Evolutionary conservation across 35 echinoderm and acorn worm genomes (phyloP).

Genomic region (Apostichopus japonicus): DNA sequence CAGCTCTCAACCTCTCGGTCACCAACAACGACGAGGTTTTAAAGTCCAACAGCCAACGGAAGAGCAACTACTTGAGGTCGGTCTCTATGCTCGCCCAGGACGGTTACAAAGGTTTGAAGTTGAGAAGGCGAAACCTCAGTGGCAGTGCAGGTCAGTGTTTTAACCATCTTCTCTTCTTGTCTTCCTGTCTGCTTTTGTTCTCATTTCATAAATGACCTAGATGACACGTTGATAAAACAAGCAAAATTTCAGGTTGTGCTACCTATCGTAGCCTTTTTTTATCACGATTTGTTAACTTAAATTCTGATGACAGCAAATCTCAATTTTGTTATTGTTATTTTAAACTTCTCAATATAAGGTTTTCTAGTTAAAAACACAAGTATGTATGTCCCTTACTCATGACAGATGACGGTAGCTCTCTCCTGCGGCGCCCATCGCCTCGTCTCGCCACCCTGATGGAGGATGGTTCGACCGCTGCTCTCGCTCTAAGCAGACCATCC

Average conservation of each 20-base stretch:
- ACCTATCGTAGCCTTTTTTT: not conserved
- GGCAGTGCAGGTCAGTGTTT: slow-evolving; percentile 45
- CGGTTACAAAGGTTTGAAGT: slow-evolving; percentile 58
- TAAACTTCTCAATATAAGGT: no score
- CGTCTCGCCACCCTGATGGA: slow-evolving; percentile 83
- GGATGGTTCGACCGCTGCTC: slow-evolving; percentile 56
- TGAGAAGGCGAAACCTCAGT: slow-evolving; percentile 74
- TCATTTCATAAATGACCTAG: not conserved
- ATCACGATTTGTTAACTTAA: not conserved
- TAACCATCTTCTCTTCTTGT: not conserved
- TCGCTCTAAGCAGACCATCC: slow-evolving; percentile 72
- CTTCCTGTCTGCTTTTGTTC: not conserved
- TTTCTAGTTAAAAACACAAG: no score
- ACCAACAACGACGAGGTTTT: slow-evolving; percentile 1
- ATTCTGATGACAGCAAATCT: not conserved
- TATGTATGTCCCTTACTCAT: not conserved
- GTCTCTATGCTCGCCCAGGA: slow-evolving; percentile 75
- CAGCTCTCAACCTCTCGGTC: slow-evolving; percentile 1
- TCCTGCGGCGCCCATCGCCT: slow-evolving; percentile 85
- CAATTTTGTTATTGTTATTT: not conserved
- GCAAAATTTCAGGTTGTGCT: no score
- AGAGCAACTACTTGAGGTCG: slow-evolving; percentile 64
- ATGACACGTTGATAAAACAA: not conserved
- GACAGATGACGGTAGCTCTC: slow-evolving; percentile 89
- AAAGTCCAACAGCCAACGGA: not conserved